Evolutionary conservation across 2,888 invertebrate genomes (phyloP), one percentile per base, ranked within the genome.

Genomic region (Yponomeuta cagnagella): DNA sequence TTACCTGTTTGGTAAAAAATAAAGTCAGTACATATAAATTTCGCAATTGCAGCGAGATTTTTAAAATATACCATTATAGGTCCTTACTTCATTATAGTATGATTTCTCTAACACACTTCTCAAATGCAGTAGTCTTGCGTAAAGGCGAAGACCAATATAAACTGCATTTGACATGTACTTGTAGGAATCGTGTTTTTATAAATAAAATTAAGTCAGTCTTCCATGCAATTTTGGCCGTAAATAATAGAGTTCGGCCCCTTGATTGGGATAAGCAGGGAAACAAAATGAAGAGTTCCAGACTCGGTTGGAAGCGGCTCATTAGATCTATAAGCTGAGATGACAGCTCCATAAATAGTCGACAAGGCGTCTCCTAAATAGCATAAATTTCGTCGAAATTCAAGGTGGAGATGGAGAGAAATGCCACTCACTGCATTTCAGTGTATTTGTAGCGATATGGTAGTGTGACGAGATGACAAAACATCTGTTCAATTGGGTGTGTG

Each of bases 231-330:
- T 43, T 43, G 6, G 43, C 43, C 9, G 43, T 43, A 43, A 43
- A 43, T 43, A 43, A 43, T 3, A 5, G 43, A 43, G 43, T 43
- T 43, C 43, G 43, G 43, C 43, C 43, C 43, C 43, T 88, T 89
- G 87, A 88, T 79, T 84, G 82, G 81, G 87, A 87, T 84, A 87
- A 86, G 84, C 85, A 83, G 81, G 77, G 82, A 80, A 81, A 79
- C 83, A 78, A 78, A 84, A 86, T 83, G 88, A 86, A 80, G 80
- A 83, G 85, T 81, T 84, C 84, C 85, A 82, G 80, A 87, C 87
- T 79, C 84, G 87, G 88, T 89, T 85, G 84, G 88, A 88, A 86
- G 85, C 90, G 89, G 84, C 88, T 91, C 90, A 90, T 90, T 91
- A 90, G 87, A 83, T 88, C 33, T n/a, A 79, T 89, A 90, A 90